These are phyloP conservation scores for Eupsilia transversa DNA, from an alignment of 2,888 invertebrate species.

Conservation along the genomic window DNA sequence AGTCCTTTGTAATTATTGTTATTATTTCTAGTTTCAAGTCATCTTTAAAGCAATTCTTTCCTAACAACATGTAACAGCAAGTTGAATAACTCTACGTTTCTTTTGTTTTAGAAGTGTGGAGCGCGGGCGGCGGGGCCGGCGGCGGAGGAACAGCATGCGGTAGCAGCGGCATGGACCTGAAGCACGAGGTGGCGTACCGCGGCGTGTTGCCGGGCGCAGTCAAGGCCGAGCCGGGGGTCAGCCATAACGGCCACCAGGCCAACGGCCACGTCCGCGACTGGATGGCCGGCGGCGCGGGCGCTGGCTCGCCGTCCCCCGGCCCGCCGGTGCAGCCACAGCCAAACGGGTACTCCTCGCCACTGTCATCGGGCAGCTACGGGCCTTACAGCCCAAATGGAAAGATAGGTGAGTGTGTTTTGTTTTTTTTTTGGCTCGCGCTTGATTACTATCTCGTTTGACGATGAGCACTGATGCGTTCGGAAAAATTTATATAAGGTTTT, in stretches of 20 bases:
- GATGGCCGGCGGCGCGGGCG: conserved; percentile 90
- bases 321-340: conserved; percentile 91
- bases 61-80: background rate
- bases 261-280: conserved; percentile 89
- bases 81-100: background rate
- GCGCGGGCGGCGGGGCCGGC: conserved; percentile 89
- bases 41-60: background rate
- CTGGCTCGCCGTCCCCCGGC: conserved; percentile 92
- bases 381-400: conserved; percentile 97
- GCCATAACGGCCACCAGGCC: conserved; percentile 88
- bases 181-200: conserved; percentile 92
- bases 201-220: conserved; percentile 88
- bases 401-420: conserved; percentile 92
- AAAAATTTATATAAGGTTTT: too few species aligned
- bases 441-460: too few species aligned
- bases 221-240: conserved; percentile 88
- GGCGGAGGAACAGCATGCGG: conserved; percentile 89
- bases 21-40: background rate
- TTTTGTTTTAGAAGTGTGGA: conserved; percentile 87
- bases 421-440: background rate
- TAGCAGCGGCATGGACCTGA: conserved; percentile 91
- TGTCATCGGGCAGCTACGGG: conserved; percentile 97
- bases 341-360: conserved; percentile 95
- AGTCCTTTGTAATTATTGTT: too few species aligned
- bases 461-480: too few species aligned